phyloP scores from a whole-genome alignment of 2,797 vertebrate genomes.

The Hephaestus fuliginosus region DNA sequence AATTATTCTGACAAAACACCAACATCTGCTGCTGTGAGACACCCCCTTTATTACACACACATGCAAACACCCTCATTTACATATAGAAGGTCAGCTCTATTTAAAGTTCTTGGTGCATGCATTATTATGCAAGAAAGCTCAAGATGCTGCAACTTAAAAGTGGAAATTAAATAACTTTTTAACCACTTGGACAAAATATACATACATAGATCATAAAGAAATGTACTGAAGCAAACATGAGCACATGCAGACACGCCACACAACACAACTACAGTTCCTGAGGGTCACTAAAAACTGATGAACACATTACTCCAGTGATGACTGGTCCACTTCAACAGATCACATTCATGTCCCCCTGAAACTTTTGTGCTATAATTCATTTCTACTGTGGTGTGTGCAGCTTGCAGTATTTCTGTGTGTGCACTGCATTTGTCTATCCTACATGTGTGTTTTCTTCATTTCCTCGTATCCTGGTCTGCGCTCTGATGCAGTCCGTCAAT shows the following conservation, averaged over 20 bases:
- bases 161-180: background rate
- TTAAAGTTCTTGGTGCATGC: background rate
- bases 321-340: background rate
- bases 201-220: background rate
- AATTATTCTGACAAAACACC: slow-evolving; percentile 83
- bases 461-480: background rate
- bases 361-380: background rate
- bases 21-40: slow-evolving; percentile 76
- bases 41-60: slow-evolving; percentile 43
- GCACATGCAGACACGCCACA: background rate
- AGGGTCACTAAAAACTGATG: background rate
- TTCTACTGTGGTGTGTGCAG: background rate
- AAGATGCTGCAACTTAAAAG: background rate
- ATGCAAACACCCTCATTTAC: slow-evolving; percentile 53
- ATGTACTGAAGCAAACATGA: background rate
- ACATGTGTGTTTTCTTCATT: background rate
- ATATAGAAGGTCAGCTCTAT: slow-evolving; percentile 21
- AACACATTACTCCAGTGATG: background rate
- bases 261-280: background rate
- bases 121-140: background rate
- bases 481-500: background rate
- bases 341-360: background rate
- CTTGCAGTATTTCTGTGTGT: background rate
- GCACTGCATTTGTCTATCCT: background rate
- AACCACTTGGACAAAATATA: background rate